Base-by-base conservation (phyloP, 2,888 invertebrate genomes). In the Drosophila peninsularis region DNA sequence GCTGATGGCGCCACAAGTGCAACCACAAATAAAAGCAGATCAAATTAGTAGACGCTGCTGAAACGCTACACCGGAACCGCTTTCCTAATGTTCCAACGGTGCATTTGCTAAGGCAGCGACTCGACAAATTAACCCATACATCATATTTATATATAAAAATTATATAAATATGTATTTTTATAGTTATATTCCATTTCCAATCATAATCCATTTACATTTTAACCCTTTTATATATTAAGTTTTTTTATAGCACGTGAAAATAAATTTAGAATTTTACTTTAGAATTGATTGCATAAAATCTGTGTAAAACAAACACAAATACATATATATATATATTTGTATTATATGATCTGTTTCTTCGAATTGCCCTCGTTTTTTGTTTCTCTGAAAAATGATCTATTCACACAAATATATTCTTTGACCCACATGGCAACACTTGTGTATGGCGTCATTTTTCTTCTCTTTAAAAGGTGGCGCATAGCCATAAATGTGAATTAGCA, bases 61-160 rank as follows among this genome's bases (percentile, higher is more conserved):
- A 94, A 95, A 95, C 95, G 95, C 95, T 96, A 94, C 94, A 92
- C 93, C 91, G 95, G 95, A 94, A 95, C 96, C 96, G 93, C 96
- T 96, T 95, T 96, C 95, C 93, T 94, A 95, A 96, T 96, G 96
- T 96, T 94, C 94, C 63, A 80, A 94, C 94, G 94, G 93, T 93
- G 94, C 91, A 95, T 78, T 70, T 69, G 95, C 95, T 95, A 75
- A 90, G 88, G 83, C 90, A 86, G 85, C 61, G 71, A 80, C 83
- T 82, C 68, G 44, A 92, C 90, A 92, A 54, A 53, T 63, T 36
- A 52, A 41, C n/a, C 11, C 10, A 39, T 39, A 39, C 19, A 17
- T 39, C 10, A 19, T 41, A 13, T 21, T 17, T 13, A 19, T 9
- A 19, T 36, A 14, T 30, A 30, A 10, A 10, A 10, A 10, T 10